Percentiles rank a stretch among this genome's conserved stretches.
These are phyloP conservation scores for Zenarchopterus dispar DNA, from an alignment of 2,797 vertebrate genomes.

Conservation along the genomic window DNA sequence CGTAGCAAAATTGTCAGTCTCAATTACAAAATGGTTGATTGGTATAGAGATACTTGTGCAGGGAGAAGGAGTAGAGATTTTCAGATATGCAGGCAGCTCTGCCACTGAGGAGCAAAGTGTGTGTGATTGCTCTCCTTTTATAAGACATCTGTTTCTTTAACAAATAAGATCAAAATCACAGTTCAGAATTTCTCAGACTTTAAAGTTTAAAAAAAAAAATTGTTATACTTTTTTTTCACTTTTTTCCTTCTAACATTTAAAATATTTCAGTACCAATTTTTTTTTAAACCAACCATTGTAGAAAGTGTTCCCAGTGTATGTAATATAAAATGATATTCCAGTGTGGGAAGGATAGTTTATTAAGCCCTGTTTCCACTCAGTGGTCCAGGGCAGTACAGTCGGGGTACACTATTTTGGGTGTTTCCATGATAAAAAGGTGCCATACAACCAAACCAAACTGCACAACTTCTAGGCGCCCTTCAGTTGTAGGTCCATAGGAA, in stretches of 20 bases:
- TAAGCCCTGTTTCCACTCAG: too few relatives aligned
- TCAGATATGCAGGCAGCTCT: constrained; percentile 79
- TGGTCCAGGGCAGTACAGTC: too few relatives aligned
- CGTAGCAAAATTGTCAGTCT: constrained; percentile 64
- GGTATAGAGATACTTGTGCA: constrained; percentile 81
- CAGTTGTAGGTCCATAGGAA: too few relatives aligned
- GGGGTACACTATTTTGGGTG: too few relatives aligned
- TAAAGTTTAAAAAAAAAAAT: constrained; percentile 39
- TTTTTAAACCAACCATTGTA: too few relatives aligned
- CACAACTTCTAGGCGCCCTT: too few relatives aligned
- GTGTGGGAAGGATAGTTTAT: too few relatives aligned
- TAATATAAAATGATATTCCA: too few relatives aligned
- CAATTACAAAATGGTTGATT: constrained; percentile 82
- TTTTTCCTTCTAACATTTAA: background rate
- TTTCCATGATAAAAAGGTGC: too few relatives aligned
- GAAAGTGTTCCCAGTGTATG: too few relatives aligned
- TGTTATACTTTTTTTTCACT: background rate
- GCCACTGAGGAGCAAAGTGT: constrained; percentile 74
- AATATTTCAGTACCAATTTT: too few relatives aligned
- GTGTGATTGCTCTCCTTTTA: constrained; percentile 76
- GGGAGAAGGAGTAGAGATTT: constrained; percentile 76
- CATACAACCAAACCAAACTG: too few relatives aligned
- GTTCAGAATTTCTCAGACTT: constrained; percentile 47
- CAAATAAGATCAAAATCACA: constrained; percentile 56
- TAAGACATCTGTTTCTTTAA: constrained; percentile 72